phyloP scores from a whole-genome alignment of 2,888 invertebrate genomes.

The Ennomos erosarius region DNA sequence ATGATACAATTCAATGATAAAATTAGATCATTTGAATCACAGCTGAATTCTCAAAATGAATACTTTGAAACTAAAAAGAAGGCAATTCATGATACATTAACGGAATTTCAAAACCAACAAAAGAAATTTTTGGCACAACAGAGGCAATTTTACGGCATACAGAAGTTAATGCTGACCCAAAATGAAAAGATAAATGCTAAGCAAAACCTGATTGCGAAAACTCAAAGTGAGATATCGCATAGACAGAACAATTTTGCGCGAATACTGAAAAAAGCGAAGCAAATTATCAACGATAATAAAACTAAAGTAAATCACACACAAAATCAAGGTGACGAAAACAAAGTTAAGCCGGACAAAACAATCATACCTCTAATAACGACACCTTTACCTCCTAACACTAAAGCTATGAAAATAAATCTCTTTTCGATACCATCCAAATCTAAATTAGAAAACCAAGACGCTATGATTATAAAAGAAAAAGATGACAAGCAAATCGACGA shows the following conservation, averaged over 20 bases:
- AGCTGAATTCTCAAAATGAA: conserved; percentile 55
- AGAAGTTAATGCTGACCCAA: conserved; percentile 70
- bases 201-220: conserved; percentile 70
- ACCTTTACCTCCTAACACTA: conserved; percentile 46
- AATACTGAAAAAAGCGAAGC: conserved; percentile 71
- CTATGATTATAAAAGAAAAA: conserved; percentile 70
- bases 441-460: conserved; percentile 64
- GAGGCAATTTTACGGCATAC: conserved; percentile 70
- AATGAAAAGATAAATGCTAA: conserved; percentile 73
- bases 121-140: conserved; percentile 73
- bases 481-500: conserved; percentile 72
- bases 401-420: conserved; percentile 71
- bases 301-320: conserved; percentile 30
- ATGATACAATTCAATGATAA: conserved; percentile 60
- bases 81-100: conserved; percentile 59
- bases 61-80: conserved; percentile 58
- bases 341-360: conserved; percentile 11
- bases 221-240: conserved; percentile 73
- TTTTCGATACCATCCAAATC: conserved; percentile 62
- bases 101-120: conserved; percentile 72
- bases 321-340: conserved; percentile 6
- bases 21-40: conserved; percentile 55
- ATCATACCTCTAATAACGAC: conserved; percentile 33
- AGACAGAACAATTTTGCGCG: conserved; percentile 72
- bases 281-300: conserved; percentile 56